These are phyloP conservation scores for Chaetodon trifasciatus DNA, from an alignment of 2,797 vertebrate genomes.

Conservation along the genomic window DNA sequence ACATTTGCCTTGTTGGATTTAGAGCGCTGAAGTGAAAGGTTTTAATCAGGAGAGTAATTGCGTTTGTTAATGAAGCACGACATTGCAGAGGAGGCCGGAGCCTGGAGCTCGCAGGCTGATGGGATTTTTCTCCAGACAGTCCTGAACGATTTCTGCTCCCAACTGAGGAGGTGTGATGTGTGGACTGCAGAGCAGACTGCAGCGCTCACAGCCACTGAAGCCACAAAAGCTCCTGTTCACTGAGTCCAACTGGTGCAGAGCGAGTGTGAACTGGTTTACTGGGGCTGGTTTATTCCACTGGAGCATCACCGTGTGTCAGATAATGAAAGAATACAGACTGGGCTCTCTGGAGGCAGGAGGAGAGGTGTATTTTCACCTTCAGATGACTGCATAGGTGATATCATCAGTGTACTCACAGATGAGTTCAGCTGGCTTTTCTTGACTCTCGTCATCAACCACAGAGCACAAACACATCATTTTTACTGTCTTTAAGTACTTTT, in stretches of 20 bases:
- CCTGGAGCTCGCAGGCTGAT: constrained; percentile 44
- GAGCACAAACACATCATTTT: background rate
- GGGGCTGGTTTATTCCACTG: background rate
- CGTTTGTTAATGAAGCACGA: constrained; percentile 71
- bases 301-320: background rate
- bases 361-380: background rate
- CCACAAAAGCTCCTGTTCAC: constrained; percentile 14
- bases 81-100: constrained; percentile 45
- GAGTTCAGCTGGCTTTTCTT: background rate
- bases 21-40: constrained; percentile 58
- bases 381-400: background rate
- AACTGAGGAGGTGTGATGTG: constrained; percentile 50
- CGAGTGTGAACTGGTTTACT: background rate
- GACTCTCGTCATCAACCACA: no score
- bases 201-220: constrained; percentile 17
- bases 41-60: constrained; percentile 74
- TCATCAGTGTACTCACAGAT: background rate
- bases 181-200: constrained; percentile 63
- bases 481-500: background rate
- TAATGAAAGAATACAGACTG: no score
- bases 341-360: background rate
- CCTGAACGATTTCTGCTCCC: constrained; percentile 45
- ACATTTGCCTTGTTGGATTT: constrained; percentile 59
- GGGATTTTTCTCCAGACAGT: constrained; percentile 55
- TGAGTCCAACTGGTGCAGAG: constrained; percentile 11